Base-by-base conservation (phyloP, 2,797 vertebrate species). In the Hydrolagus colliei region DNA sequence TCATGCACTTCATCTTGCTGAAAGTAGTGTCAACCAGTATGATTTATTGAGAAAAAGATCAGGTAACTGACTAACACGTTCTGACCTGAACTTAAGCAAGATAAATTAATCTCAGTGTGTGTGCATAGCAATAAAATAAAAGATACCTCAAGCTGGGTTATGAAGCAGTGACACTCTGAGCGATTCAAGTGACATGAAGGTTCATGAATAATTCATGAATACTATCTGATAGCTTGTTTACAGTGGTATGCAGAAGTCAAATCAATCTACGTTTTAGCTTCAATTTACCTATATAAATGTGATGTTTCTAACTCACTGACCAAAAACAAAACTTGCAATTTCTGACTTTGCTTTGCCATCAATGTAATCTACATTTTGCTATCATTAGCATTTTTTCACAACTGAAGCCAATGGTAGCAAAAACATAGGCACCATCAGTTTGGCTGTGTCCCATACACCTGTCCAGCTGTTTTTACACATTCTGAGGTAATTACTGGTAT, bases 1-100 rank as follows among this genome's bases (percentile, higher is more conserved):
- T 61, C 62, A 65, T 8, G 13, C 32, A 79, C 9, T 35, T 67
- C 35, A 52, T 84, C 79, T 84, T 71, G 79, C 65, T 84, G 62
- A 84, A 84, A 63, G 79, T 27, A 68, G 32, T 84, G 18, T 84
- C 11, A 16, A 32, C 32, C 79, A 84, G 20, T 27, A 71, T 71
- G 41, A 84, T 71, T 84, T 84, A 71, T 84, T 71, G 65, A 41
- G 65, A 41, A 84, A 16, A 14, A 27, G 77, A 79, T 79, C 22
- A 65, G 12, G 62, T 68, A 35, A 20, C 65, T 67, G 10, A 20
- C 8, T 14, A 16, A 84, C 14, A 68, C 14, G 79, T 52, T 71
- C 32, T 68, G 32, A 84, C 20, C 79, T 84, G 32, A 84, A 82
- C 35, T 71, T 67, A 32, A 71, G 14, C 9, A 18, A 84, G 16